phyloP scores from a whole-genome alignment of 2,888 invertebrate genomes.

The Incurvaria masculella region DNA sequence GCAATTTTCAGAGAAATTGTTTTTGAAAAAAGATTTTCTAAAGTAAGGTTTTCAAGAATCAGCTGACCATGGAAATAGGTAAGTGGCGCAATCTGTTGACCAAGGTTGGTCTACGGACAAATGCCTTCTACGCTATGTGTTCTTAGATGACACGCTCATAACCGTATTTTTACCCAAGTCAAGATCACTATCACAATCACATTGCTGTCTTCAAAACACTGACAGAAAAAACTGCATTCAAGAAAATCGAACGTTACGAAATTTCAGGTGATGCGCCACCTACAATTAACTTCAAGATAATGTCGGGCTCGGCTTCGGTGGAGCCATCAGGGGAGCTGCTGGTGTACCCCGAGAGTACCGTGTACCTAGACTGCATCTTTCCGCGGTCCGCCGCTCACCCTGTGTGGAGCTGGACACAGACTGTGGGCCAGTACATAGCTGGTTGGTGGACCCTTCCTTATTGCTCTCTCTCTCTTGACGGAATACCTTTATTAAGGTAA shows the following conservation, averaged over 20 bases:
- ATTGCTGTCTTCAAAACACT: no score
- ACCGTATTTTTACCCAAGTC: no score
- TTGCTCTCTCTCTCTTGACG: constrained; percentile 5
- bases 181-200: no score
- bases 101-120: no score
- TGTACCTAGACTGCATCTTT: constrained; percentile 80
- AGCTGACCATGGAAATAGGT: no score
- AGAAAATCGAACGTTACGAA: neutral
- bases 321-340: constrained; percentile 76
- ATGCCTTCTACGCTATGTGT: no score
- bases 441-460: constrained; percentile 46
- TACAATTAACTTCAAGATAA: constrained; percentile 71
- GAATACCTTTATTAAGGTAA: no score
- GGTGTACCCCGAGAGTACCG: constrained; percentile 75
- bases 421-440: constrained; percentile 72
- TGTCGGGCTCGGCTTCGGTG: constrained; percentile 76
- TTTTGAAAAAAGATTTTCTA: no score
- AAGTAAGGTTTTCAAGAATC: no score
- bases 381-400: constrained; percentile 74
- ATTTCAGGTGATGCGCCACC: constrained; percentile 75
- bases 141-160: no score
- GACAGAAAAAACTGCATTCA: neutral
- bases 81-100: no score
- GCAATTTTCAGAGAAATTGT: no score
- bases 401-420: constrained; percentile 87